These are phyloP conservation scores for Bubo bubo DNA, from an alignment of 2,113 vertebrate genomes.

Conservation along the genomic window DNA sequence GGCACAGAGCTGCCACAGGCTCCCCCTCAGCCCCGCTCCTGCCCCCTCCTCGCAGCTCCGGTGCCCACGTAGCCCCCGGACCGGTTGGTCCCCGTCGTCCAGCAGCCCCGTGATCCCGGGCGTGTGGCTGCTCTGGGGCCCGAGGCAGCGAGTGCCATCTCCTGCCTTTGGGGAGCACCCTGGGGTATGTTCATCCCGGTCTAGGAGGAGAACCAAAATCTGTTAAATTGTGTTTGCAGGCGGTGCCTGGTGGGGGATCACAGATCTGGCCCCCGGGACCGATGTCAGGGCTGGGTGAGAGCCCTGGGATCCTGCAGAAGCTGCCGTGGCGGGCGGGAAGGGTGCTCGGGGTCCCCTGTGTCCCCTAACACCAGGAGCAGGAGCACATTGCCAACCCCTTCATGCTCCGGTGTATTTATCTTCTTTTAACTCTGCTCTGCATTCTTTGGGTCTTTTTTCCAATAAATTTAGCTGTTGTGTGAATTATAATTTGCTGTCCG, in stretches of 20 bases:
- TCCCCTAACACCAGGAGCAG: background rate
- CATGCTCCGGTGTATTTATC: background rate
- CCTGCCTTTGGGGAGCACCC: background rate
- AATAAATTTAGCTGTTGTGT: background rate
- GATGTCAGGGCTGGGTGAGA: background rate
- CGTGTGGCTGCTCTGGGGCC: rapidly evolving
- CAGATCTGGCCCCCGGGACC: background rate
- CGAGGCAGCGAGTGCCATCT: rapidly evolving
- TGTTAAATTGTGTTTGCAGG: background rate
- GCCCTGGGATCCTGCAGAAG: background rate
- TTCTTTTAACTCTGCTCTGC: background rate
- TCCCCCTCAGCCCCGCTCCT: too few relatives aligned
- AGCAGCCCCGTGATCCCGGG: rapidly evolving
- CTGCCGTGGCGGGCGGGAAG: rapidly evolving
- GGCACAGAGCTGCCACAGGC: rapidly evolving
- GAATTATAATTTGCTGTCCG: background rate
- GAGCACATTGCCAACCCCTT: rapidly evolving
- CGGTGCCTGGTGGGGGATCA: background rate
- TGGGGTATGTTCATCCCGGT: rapidly evolving
- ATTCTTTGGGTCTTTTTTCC: background rate
- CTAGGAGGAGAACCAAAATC: background rate
- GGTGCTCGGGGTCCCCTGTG: background rate
- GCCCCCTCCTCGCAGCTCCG: rapidly evolving
- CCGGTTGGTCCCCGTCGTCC: rapidly evolving
- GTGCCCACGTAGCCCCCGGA: background rate